Conservation (phyloP, 2,113 vertebrate genomes). For the Ceyx melanurus region DNA sequence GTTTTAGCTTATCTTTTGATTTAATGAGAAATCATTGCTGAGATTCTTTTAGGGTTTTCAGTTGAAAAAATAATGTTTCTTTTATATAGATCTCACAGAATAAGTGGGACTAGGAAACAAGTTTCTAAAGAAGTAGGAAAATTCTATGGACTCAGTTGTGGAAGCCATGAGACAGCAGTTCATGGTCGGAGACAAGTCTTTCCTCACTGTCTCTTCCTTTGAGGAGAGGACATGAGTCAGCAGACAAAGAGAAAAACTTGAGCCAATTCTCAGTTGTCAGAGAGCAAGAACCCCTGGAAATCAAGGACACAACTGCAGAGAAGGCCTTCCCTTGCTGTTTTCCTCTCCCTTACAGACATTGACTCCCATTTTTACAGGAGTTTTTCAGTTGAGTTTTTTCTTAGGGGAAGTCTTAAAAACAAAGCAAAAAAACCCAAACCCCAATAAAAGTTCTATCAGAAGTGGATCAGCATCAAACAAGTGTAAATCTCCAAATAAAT, state of each 20-base stretch:
- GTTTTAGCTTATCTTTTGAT: slow-evolving; percentile 2
- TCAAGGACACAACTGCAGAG: slow-evolving; percentile 35
- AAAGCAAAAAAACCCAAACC: background rate
- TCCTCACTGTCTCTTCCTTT: slow-evolving; percentile 7
- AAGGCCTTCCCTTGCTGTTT: background rate
- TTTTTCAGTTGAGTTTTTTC: slow-evolving; percentile 17
- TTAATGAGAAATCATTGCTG: slow-evolving; percentile 1
- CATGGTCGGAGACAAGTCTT: background rate
- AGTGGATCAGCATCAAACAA: background rate
- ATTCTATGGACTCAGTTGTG: background rate
- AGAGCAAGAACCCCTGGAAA: slow-evolving; percentile 51
- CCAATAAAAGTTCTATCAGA: background rate
- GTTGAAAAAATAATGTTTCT: background rate
- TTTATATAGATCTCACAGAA: background rate
- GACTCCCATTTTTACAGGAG: slow-evolving; percentile 5
- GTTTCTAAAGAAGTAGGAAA: background rate
- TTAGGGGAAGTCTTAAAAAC: background rate
- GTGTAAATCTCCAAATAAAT: slow-evolving; percentile 24
- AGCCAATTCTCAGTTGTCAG: slow-evolving; percentile 37
- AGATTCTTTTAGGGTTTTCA: background rate
- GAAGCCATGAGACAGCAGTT: background rate
- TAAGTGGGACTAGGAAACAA: background rate
- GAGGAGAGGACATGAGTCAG: slow-evolving; percentile 55
- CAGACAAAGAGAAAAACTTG: slow-evolving; percentile 42
- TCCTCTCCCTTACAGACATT: background rate